Base-by-base conservation (phyloP, 2,888 invertebrate species). In the Amblyjoppa fuscipennis region DNA sequence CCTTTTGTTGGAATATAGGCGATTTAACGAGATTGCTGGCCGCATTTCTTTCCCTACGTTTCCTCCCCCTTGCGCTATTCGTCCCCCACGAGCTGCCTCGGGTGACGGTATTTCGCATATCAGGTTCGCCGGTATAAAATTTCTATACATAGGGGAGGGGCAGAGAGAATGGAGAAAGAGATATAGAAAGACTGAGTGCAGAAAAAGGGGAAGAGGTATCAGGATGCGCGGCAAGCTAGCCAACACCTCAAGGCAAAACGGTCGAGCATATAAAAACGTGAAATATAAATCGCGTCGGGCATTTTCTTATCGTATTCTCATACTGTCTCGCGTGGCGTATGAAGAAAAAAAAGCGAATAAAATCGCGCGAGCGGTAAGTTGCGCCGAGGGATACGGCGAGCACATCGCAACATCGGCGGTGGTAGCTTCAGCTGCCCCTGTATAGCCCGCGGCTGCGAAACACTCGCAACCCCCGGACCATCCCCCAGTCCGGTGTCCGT, bases 201-300 rank as follows among this genome's bases (percentile, higher is more conserved):
- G 69, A 56, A 59, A 68, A 56, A 56, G 74, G 78, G 56, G 38
- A 83, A 59, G 51, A 59, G 51, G 71, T 66, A 64, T 74, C 38
- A 45, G 59, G 69, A 77, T 75, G 84, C 25, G 85, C 89, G 82
- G 83, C 80, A 86, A 89, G 90, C 91, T 88, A 89, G 91, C 93
- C 92, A 92, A 92, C 92, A 93, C 93, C 93, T 93, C 91, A 92
- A 93, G 93, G 93, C 93, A 90, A 90, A 89, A 78, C 78, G 89
- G 89, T 88, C 81, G 81, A 76, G 86, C 83, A 82, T 90, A 93
- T 93, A 93, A 93, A 93, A 93, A 93, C 89, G 90, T 92, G 90
- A 93, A 93, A 93, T 93, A 93, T 93, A 90, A 89, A 85, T 85
- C 85, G 85, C 73, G 64, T 88, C 88, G 89, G 79, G 89, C 89